Conservation (phyloP, 2,113 vertebrate species). For the Chloebia gouldiae region DNA sequence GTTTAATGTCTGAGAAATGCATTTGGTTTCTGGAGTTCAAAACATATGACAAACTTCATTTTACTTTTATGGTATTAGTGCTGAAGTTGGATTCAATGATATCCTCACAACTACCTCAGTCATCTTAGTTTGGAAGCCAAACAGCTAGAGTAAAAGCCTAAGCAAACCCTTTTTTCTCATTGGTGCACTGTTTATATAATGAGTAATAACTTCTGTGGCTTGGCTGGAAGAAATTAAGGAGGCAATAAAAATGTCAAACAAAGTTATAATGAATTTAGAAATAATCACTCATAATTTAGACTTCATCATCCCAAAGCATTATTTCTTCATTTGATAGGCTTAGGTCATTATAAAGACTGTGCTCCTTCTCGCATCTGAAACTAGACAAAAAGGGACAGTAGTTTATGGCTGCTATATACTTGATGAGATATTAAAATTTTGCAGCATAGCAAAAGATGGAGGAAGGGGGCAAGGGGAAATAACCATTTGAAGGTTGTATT, state of each 20-base stretch:
- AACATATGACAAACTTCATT: neutral
- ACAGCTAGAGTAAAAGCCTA: neutral
- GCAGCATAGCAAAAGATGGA: neutral
- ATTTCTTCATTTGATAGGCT: constrained; percentile 67
- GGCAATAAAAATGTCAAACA: constrained; percentile 59
- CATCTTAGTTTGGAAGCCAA: constrained; percentile 2
- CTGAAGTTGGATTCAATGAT: neutral
- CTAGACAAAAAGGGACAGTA: constrained; percentile 41
- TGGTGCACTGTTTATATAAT: constrained; percentile 28
- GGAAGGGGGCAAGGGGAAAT: neutral
- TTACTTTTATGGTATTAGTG: constrained; percentile 1
- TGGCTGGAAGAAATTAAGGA: constrained; percentile 60
- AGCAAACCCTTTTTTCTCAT: constrained; percentile 15
- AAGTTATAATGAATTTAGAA: constrained; percentile 66
- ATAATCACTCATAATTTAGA: constrained; percentile 68
- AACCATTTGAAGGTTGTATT: constrained; percentile 5
- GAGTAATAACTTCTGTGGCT: constrained; percentile 40
- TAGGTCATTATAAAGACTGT: constrained; percentile 62
- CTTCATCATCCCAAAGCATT: constrained; percentile 42
- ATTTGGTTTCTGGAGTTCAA: neutral
- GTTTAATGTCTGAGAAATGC: neutral
- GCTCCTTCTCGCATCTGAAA: constrained; percentile 61
- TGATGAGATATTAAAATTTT: constrained; percentile 67
- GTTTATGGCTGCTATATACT: constrained; percentile 65
- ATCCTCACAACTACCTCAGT: neutral